Percentiles rank a stretch among this genome's conserved stretches.
These are phyloP conservation scores for Arnoldichthys spilopterus DNA, from an alignment of 2,797 vertebrate species.

Conservation along the genomic window DNA sequence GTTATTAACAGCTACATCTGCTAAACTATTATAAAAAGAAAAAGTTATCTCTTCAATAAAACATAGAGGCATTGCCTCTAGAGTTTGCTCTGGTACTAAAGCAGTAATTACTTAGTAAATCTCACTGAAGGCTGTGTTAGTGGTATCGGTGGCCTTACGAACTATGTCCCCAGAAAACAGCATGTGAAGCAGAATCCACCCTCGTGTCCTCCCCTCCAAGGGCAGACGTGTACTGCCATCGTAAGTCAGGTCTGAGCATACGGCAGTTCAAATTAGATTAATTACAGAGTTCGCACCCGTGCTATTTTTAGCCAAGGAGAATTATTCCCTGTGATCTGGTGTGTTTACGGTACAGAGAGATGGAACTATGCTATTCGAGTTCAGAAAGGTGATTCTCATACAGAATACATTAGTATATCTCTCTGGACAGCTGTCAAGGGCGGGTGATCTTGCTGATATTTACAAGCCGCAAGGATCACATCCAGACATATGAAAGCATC, in stretches of 20 bases:
- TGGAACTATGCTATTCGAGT: constrained; percentile 26
- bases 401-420: constrained; percentile 44
- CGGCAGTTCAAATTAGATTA: constrained; percentile 33
- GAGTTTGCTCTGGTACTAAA: constrained; percentile 46
- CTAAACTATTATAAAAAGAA: constrained; percentile 34
- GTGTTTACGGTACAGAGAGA: constrained; percentile 13
- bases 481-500: constrained; percentile 37
- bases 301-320: constrained; percentile 35
- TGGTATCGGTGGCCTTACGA: constrained; percentile 53
- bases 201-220: constrained; percentile 33
- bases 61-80: constrained; percentile 34
- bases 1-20: constrained; percentile 18
- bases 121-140: constrained; percentile 42
- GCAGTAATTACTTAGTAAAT: constrained; percentile 61
- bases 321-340: constrained; percentile 20
- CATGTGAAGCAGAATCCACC: constrained; percentile 39
- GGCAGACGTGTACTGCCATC: constrained; percentile 30
- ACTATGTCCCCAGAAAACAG: constrained; percentile 40
- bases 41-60: constrained; percentile 47
- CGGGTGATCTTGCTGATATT: constrained; percentile 27
- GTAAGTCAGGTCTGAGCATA: constrained; percentile 28
- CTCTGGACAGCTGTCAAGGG: constrained; percentile 39
- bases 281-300: constrained; percentile 33
- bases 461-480: constrained; percentile 36
- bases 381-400: constrained; percentile 44